These are phyloP conservation scores for Gallinago media DNA, from an alignment of 2,113 vertebrate species.

Conservation along the genomic window DNA sequence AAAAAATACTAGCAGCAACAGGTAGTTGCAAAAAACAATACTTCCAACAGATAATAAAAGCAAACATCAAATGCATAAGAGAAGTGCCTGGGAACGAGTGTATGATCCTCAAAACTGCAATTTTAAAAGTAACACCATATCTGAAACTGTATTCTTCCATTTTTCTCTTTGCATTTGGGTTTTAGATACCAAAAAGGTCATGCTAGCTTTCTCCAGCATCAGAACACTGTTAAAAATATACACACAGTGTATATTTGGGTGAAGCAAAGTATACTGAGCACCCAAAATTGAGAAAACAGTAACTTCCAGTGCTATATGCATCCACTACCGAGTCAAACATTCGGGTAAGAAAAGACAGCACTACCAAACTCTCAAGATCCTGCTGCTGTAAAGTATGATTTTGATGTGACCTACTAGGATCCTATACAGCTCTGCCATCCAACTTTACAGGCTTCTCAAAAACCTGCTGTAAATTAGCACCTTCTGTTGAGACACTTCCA, in stretches of 20 bases:
- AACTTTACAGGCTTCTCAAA: background rate
- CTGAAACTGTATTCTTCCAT: background rate
- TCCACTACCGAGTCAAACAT: background rate
- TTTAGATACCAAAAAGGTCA: background rate
- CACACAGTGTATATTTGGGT: background rate
- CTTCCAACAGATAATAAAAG: conserved; percentile 1
- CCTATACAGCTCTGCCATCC: background rate
- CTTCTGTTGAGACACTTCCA: background rate
- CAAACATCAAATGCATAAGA: background rate
- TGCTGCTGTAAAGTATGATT: background rate
- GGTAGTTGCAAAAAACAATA: background rate
- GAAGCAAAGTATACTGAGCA: background rate
- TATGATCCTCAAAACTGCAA: background rate
- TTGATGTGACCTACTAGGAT: background rate
- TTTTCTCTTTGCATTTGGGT: background rate
- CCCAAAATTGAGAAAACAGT: background rate
- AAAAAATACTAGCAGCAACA: background rate
- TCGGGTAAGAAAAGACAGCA: background rate
- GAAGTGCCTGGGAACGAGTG: background rate
- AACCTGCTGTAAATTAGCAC: background rate
- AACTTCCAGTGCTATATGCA: background rate
- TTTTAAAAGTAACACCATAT: background rate
- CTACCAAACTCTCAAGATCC: background rate
- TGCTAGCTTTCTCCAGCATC: background rate
- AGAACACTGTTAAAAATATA: background rate